A percentile compares a stretch with the other conserved stretches of the same genome.
Conservation (phyloP, 2,113 vertebrate species). For the Morone saxatilis region DNA sequence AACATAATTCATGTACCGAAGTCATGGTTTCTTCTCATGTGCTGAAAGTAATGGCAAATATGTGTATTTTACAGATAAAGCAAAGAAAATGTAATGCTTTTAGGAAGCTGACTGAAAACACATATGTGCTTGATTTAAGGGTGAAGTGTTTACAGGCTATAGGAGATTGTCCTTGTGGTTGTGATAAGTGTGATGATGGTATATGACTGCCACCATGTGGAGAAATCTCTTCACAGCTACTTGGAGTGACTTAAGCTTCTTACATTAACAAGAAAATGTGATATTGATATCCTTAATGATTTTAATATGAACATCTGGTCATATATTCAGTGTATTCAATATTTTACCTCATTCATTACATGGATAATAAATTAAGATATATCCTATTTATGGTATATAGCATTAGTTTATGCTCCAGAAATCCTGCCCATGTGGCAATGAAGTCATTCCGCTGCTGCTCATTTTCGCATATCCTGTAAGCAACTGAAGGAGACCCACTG, state of each 20-base stretch:
- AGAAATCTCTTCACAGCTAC: constrained; percentile 7
- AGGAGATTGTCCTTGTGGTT: neutral
- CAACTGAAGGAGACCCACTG: constrained; percentile 52
- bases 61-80: neutral
- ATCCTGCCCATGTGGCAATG: constrained; percentile 14
- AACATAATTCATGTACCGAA: neutral
- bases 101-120: neutral
- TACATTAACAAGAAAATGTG: constrained; percentile 16
- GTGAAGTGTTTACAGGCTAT: neutral
- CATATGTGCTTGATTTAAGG: neutral
- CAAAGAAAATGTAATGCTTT: neutral
- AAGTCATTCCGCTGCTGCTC: constrained; percentile 30
- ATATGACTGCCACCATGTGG: constrained; percentile 66
- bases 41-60: neutral
- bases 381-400: constrained; percentile 2
- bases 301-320: neutral
- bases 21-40: neutral
- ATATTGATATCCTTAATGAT: neutral
- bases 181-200: neutral
- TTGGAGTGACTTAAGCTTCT: constrained; percentile 7
- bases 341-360: neutral
- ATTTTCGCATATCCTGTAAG: constrained; percentile 46
- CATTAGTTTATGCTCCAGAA: constrained; percentile 18
- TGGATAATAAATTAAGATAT: constrained; percentile 18
- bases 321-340: neutral